These are phyloP conservation scores for Maccullochella peelii DNA, from an alignment of 2,113 vertebrate species.

Conservation along the genomic window DNA sequence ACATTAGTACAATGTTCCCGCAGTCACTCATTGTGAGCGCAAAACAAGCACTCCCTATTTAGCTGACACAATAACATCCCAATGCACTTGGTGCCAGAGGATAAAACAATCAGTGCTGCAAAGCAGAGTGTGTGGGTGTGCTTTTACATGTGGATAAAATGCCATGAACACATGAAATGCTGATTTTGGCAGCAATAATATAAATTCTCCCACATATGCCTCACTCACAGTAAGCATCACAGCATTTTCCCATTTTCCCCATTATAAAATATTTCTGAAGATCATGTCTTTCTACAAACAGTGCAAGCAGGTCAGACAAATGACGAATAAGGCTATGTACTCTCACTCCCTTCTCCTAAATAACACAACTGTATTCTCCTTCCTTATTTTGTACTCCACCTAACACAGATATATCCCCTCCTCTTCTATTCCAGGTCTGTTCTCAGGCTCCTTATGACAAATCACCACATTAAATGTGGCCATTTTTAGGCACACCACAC, in stretches of 20 bases:
- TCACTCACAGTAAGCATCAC: neutral
- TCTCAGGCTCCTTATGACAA: slow-evolving; percentile 67
- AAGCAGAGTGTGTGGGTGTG: slow-evolving; percentile 4
- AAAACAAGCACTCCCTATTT: slow-evolving; percentile 40
- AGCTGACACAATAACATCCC: slow-evolving; percentile 38
- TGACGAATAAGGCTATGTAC: neutral
- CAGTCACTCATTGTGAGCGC: slow-evolving; percentile 38
- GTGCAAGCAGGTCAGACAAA: neutral
- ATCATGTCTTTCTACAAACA: neutral
- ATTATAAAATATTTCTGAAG: neutral
- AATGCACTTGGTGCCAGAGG: slow-evolving; percentile 22
- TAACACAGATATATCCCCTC: slow-evolving; percentile 71
- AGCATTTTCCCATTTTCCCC: neutral
- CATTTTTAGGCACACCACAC: slow-evolving; percentile 56
- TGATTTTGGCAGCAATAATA: neutral
- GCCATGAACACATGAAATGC: neutral
- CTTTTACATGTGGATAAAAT: neutral
- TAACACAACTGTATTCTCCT: slow-evolving; percentile 42
- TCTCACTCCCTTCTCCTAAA: slow-evolving; percentile 4
- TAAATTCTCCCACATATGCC: neutral
- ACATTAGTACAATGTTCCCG: slow-evolving; percentile 51
- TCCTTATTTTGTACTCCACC: slow-evolving; percentile 28
- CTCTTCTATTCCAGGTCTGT: slow-evolving; percentile 41
- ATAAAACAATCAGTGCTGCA: neutral
- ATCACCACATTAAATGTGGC: slow-evolving; percentile 75